Percentiles rank a stretch among this genome's conserved stretches.
phyloP scores from a whole-genome alignment of 2,797 vertebrate genomes.

The Alca torda region DNA sequence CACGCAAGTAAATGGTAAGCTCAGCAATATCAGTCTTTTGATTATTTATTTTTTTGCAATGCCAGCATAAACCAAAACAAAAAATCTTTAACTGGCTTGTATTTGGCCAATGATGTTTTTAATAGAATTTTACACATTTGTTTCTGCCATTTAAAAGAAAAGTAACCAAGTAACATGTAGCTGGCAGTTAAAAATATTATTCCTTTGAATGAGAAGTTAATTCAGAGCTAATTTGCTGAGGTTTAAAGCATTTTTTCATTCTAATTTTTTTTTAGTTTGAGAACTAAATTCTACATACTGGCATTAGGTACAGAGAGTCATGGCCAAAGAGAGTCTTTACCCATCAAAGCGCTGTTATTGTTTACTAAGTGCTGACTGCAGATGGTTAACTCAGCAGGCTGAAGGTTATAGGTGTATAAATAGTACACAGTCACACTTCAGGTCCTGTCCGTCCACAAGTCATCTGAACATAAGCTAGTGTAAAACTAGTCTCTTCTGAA shows the following conservation, averaged over 20 bases:
- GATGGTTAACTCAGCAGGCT: conserved; percentile 28
- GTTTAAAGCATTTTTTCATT: not conserved
- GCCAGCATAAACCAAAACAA: not conserved
- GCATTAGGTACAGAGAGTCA: not conserved
- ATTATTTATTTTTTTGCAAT: not conserved
- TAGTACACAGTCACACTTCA: not conserved
- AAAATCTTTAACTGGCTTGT: not conserved
- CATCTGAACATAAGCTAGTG: not conserved
- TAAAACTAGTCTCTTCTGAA: not conserved
- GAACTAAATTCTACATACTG: not conserved
- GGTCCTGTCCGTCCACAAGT: not conserved
- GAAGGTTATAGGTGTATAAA: conserved; percentile 5
- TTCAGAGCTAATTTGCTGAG: not conserved
- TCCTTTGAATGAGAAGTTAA: not conserved
- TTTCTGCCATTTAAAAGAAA: not conserved
- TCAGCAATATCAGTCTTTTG: not conserved
- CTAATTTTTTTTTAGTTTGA: not conserved
- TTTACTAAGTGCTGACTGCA: not conserved
- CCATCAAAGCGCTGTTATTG: not conserved
- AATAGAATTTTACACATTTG: not conserved
- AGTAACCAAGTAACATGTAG: not conserved
- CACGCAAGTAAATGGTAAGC: not conserved
- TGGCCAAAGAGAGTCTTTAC: not conserved
- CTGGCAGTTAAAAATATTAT: not conserved
- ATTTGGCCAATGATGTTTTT: not conserved